phyloP scores from a whole-genome alignment of 2,797 vertebrate genomes.

The Alectoris magna region DNA sequence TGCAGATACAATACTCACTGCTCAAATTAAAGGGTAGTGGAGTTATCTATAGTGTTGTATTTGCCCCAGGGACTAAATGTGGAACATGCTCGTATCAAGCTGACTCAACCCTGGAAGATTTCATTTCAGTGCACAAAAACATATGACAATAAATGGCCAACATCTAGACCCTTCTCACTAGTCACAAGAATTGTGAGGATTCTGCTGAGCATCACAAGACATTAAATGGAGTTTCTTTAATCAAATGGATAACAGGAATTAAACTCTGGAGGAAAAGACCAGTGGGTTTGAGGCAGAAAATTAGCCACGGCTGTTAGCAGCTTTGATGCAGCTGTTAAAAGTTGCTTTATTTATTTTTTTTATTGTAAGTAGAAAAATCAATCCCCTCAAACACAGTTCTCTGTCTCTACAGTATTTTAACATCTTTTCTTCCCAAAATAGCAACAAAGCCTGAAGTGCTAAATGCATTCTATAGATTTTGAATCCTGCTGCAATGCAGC shows the following conservation, averaged over 20 bases:
- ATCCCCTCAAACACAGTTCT: neutral
- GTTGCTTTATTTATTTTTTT: neutral
- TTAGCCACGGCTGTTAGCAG: neutral
- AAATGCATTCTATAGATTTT: neutral
- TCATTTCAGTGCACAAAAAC: neutral
- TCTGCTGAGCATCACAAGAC: neutral
- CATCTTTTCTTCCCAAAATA: neutral
- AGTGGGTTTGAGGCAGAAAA: slow-evolving; percentile 15
- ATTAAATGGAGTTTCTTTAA: neutral
- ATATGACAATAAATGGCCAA: neutral
- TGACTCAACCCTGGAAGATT: neutral
- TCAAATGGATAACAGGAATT: neutral
- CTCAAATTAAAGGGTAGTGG: neutral
- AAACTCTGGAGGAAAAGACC: slow-evolving; percentile 18
- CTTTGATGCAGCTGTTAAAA: neutral
- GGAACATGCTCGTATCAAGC: neutral
- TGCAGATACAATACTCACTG: neutral
- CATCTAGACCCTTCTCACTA: neutral
- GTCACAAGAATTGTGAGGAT: neutral
- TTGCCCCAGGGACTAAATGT: neutral
- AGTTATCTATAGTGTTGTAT: neutral
- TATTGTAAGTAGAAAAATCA: neutral
- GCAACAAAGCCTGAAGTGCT: neutral
- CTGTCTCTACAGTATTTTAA: neutral
- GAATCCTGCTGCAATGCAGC: slow-evolving; percentile 23